phyloP scores from a whole-genome alignment of 2,113 vertebrate species.

The Chaetodon trifascialis region DNA sequence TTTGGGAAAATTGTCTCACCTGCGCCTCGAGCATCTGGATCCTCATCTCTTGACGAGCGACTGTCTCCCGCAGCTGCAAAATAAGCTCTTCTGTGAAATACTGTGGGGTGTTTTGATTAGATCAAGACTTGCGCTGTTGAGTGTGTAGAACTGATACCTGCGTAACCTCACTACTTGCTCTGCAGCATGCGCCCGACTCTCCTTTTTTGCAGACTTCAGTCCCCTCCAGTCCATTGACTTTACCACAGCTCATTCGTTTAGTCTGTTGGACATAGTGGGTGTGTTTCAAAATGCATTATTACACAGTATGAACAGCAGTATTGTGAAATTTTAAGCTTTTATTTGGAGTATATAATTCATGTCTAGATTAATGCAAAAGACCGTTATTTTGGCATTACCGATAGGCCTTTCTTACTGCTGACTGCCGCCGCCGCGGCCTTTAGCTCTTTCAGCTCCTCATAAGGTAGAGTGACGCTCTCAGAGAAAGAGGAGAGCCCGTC shows the following conservation, averaged over 20 bases:
- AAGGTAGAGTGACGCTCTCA: slow-evolving; percentile 81
- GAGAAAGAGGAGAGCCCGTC: slow-evolving; percentile 63
- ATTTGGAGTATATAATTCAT: not conserved
- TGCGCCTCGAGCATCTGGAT: slow-evolving; percentile 85
- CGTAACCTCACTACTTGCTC: slow-evolving; percentile 69
- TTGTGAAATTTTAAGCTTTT: not conserved
- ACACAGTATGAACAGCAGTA: not conserved
- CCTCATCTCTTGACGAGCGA: slow-evolving; percentile 77
- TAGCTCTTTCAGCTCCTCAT: slow-evolving; percentile 90
- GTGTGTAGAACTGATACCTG: slow-evolving; percentile 70
- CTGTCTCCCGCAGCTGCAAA: slow-evolving; percentile 80
- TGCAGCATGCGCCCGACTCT: slow-evolving; percentile 82
- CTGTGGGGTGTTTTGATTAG: not conserved
- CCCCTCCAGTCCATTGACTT: slow-evolving; percentile 72
- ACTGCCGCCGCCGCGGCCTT: slow-evolving; percentile 87
- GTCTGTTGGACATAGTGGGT: slow-evolving; percentile 72
- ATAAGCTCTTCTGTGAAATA: slow-evolving; percentile 21
- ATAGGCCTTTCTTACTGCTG: slow-evolving; percentile 70
- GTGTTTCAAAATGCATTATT: not conserved
- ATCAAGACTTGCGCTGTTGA: not conserved
- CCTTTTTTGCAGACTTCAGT: slow-evolving; percentile 78
- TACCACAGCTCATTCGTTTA: slow-evolving; percentile 78
- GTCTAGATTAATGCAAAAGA: not conserved
- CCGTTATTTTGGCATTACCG: slow-evolving; percentile 65
- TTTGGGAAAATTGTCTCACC: slow-evolving; percentile 64